Base-by-base conservation (phyloP, 1,140 invertebrate genomes). In the Medauroidea extradentata region DNA sequence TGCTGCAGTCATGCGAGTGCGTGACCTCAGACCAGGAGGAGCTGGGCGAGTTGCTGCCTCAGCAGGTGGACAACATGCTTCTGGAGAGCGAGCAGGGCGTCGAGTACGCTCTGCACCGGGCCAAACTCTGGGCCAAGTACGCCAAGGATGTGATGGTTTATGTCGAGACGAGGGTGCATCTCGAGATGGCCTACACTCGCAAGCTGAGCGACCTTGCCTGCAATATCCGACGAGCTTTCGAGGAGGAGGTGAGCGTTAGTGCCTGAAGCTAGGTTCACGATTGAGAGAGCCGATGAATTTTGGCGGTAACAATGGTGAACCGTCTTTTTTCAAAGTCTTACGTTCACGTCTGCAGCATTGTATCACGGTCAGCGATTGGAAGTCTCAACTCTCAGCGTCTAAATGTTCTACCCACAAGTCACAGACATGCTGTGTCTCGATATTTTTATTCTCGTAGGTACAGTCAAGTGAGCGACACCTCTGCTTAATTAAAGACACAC, bases 51-150 rank as follows among this genome's bases (percentile, higher is more conserved):
- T 58, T 57, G 58, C 63, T 57, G 34, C 51, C 59, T 4, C 50
- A 62, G 14, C 63, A 68, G 24, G 59, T 66, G 49, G 66, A 63
- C 52, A 57, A 63, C 2, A 60, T 72, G n/a, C 64, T 82, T n/a
- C 64, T 74, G 11, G 57, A 66, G 9, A 57, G 77, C 11, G 74
- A 73, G 25, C 72, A 76, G 63, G 79, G 81, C 7, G 77, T 82
- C 11, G 78, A 80, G 50, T 52, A 77, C 48, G 79, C 80, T 5
- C 65, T 83, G 19, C 70, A 78, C 38, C 69, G 79, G 53, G 80
- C 80, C 16, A 82, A 83, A 67, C 69, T 77, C 2, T 83, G 81
- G 81, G 77, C 79, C 23, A 81, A 80, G 63, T 82, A 83, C 66
- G 72, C 77, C 43, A 79, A 80, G 63, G 81, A 82, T 65, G 71